These are phyloP conservation scores for Cenopis cana DNA, from an alignment of 2,888 invertebrate genomes.

Conservation along the genomic window DNA sequence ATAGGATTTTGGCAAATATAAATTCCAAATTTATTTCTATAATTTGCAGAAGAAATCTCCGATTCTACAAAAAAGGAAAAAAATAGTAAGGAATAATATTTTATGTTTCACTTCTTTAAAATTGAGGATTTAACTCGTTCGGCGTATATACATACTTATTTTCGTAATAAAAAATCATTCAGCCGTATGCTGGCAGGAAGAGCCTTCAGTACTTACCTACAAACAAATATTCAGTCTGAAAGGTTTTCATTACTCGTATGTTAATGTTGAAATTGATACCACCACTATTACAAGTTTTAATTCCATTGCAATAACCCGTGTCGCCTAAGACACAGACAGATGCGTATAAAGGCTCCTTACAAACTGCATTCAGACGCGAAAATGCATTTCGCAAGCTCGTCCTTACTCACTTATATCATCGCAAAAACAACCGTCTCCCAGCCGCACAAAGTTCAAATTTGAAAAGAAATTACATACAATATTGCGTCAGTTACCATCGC, in stretches of 20 bases:
- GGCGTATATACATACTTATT: no score
- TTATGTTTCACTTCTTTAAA: no score
- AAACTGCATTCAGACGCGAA: slow-evolving; percentile 54
- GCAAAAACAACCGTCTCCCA: slow-evolving; percentile 3
- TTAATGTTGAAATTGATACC: slow-evolving; percentile 18
- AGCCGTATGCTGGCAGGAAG: no score
- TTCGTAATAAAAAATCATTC: no score
- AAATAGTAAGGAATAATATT: no score
- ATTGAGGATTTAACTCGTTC: no score
- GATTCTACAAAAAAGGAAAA: no score
- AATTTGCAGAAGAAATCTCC: no score
- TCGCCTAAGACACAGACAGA: slow-evolving; percentile 79
- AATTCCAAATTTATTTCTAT: no score
- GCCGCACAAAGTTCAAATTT: slow-evolving; percentile 1
- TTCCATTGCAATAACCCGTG: slow-evolving; percentile 80
- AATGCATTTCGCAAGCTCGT: slow-evolving; percentile 34
- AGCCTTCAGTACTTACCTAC: no score
- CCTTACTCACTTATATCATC: background rate
- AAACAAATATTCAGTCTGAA: background rate
- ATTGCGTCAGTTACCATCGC: background rate
- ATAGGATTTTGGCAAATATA: no score
- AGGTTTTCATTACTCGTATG: slow-evolving; percentile 14
- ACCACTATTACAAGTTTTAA: slow-evolving; percentile 64
- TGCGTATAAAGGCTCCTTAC: slow-evolving; percentile 67
- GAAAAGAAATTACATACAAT: background rate